Conservation (phyloP, 2,113 vertebrate genomes). For the Choloepus hoffmanni region DNA sequence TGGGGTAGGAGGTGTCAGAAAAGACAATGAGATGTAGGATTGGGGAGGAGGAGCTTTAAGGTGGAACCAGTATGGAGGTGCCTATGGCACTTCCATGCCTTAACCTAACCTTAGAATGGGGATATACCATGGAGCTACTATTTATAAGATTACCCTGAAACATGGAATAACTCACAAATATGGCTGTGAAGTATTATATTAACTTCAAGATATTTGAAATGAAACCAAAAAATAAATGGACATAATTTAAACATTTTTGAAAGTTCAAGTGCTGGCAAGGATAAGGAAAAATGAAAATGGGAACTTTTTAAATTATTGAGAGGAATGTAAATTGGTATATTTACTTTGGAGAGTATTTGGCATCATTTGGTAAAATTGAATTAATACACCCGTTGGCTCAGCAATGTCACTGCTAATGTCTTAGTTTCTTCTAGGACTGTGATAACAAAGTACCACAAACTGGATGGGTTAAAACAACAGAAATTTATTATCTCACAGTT, state of each 20-base stretch:
- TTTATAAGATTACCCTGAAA: background rate
- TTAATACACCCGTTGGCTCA: background rate
- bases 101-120: background rate
- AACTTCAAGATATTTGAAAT: constrained; percentile 3
- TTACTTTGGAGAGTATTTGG: constrained; percentile 13
- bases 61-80: background rate
- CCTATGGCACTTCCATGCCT: background rate
- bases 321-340: background rate
- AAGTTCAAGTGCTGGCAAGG: background rate
- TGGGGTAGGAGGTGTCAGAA: background rate
- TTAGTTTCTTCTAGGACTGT: no score
- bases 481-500: no score
- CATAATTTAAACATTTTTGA: background rate
- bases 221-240: constrained; percentile 3
- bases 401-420: background rate
- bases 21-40: background rate
- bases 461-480: no score
- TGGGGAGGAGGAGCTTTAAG: background rate
- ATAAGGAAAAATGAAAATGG: background rate
- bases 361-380: background rate
- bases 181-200: background rate
- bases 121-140: background rate
- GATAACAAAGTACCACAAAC: no score
- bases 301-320: background rate
- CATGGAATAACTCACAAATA: background rate